Percentiles rank a stretch among this genome's conserved stretches.
Evolutionary conservation across 1,140 invertebrate genomes (phyloP).

Genomic region (Rhizoglyphus robini): DNA sequence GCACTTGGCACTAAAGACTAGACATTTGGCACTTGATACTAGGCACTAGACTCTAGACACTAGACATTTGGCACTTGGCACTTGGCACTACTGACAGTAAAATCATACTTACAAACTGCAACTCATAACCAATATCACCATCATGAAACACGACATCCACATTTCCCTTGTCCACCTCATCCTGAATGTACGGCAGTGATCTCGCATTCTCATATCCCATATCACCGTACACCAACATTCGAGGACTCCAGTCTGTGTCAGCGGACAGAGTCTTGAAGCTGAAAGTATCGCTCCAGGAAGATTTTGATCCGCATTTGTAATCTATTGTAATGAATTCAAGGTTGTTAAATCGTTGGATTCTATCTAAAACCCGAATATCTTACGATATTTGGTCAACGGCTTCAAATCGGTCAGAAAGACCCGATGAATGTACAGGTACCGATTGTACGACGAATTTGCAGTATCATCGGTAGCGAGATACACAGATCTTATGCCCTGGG

Average conservation of each 20-base stretch:
- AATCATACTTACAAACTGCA: constrained; percentile 48
- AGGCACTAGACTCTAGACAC: too few relatives aligned
- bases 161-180: constrained; percentile 56
- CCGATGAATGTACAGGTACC: constrained; percentile 64
- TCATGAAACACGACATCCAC: constrained; percentile 82
- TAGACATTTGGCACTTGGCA: too few relatives aligned
- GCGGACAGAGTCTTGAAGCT: constrained; percentile 32
- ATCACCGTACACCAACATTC: constrained; percentile 41
- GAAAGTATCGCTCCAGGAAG: constrained; percentile 33
- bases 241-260: constrained; percentile 33
- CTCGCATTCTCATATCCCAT: constrained; percentile 41
- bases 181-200: constrained; percentile 42
- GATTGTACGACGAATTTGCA: too few relatives aligned
- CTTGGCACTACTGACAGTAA: too few relatives aligned
- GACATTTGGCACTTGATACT: too few relatives aligned
- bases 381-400: constrained; percentile 49
- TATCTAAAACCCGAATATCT: constrained; percentile 21
- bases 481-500: constrained; percentile 42
- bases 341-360: constrained; percentile 24
- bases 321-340: constrained; percentile 31
- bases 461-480: constrained; percentile 72
- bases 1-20: too few relatives aligned
- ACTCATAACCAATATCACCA: constrained; percentile 40
- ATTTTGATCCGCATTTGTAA: constrained; percentile 24
- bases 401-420: constrained; percentile 46